These are phyloP conservation scores for Aselliscus stoliczkanus DNA, from an alignment of 2,797 vertebrate genomes.

Conservation along the genomic window DNA sequence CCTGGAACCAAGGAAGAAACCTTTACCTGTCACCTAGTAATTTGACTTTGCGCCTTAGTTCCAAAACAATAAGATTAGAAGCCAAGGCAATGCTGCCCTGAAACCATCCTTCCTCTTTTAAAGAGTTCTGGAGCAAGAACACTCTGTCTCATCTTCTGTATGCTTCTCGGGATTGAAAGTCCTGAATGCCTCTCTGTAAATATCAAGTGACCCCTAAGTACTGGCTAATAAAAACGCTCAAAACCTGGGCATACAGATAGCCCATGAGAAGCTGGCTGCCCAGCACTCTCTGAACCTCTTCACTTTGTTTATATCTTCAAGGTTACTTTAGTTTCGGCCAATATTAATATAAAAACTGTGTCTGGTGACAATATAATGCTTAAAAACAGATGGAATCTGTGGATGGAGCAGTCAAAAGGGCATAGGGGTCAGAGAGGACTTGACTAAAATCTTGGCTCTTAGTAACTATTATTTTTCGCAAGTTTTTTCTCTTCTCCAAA, in stretches of 20 bases:
- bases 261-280: neutral
- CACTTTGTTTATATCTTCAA: neutral
- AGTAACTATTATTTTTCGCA: neutral
- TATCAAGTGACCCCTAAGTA: constrained; percentile 25
- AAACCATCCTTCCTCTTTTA: neutral
- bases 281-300: neutral
- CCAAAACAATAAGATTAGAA: neutral
- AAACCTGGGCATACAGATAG: neutral
- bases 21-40: neutral
- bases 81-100: too few species aligned
- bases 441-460: neutral
- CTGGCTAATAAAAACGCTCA: constrained; percentile 6
- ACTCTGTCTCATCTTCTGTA: neutral
- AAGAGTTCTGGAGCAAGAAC: neutral
- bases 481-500: neutral
- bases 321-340: neutral
- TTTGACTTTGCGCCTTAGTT: neutral
- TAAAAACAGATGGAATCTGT: neutral
- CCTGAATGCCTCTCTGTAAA: constrained; percentile 11
- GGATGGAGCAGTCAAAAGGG: neutral
- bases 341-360: neutral
- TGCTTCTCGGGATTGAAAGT: neutral
- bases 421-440: neutral
- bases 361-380: neutral
- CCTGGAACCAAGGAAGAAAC: neutral